Percentiles rank a stretch among this genome's conserved stretches.
Conservation (phyloP, 1,140 invertebrate species). For the Drosophila busckii region DNA sequence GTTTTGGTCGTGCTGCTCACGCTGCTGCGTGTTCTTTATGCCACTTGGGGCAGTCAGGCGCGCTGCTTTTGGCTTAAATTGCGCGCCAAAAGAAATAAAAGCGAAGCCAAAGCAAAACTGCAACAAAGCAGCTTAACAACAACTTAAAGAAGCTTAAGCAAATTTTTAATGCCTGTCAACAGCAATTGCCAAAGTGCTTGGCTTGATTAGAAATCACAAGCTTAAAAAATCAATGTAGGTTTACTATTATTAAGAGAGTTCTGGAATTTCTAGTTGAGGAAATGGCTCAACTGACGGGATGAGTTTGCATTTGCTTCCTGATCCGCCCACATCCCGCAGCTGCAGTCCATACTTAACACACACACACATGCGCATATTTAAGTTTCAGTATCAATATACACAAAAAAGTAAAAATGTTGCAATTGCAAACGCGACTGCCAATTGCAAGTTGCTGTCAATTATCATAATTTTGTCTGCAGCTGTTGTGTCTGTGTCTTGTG, state of each 20-base stretch:
- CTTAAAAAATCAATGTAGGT: no score
- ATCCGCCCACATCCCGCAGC: slow-evolving; percentile 17
- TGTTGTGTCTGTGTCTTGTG: slow-evolving; percentile 10
- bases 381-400: background rate
- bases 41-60: slow-evolving; percentile 59
- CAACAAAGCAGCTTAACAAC: slow-evolving; percentile 15
- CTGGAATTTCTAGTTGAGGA: no score
- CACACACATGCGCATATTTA: background rate
- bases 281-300: background rate
- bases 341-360: slow-evolving; percentile 8
- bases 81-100: slow-evolving; percentile 52
- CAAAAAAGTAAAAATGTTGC: slow-evolving; percentile 14
- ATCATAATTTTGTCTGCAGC: slow-evolving; percentile 48
- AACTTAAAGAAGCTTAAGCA: background rate
- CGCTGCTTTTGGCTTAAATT: slow-evolving; percentile 26
- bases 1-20: slow-evolving; percentile 27
- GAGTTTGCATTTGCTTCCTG: no score
- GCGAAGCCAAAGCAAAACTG: slow-evolving; percentile 35
- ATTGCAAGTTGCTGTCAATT: slow-evolving; percentile 43
- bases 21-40: slow-evolving; percentile 38
- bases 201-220: no score
- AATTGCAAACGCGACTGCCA: slow-evolving; percentile 19
- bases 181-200: no score
- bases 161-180: no score
- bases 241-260: no score